phyloP scores from a whole-genome alignment of 2,797 vertebrate genomes.

The Neomorphus geoffroyi region DNA sequence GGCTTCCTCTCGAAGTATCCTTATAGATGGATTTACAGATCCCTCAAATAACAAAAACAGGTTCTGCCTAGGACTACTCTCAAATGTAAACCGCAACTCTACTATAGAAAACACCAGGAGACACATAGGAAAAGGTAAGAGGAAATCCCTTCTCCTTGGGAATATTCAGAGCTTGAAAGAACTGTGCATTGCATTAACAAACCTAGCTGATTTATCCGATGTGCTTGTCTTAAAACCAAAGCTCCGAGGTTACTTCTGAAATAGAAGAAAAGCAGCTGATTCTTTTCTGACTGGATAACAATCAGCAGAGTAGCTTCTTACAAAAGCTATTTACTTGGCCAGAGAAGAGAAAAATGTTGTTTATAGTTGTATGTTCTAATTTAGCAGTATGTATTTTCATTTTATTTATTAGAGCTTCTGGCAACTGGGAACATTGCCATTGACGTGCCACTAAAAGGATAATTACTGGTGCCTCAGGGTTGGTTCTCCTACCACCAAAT shows the following conservation, averaged over 20 bases:
- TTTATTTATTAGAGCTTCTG: constrained; percentile 65
- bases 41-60: constrained; percentile 96
- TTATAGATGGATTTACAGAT: constrained; percentile 97
- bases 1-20: constrained; percentile 89
- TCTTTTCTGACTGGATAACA: constrained; percentile 17
- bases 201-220: background rate
- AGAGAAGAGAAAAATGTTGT: constrained; percentile 48
- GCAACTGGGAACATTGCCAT: constrained; percentile 62
- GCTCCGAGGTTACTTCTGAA: constrained; percentile 11
- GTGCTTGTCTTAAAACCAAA: background rate
- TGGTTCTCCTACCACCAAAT: constrained; percentile 50
- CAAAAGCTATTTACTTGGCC: constrained; percentile 36
- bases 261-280: constrained; percentile 17
- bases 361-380: constrained; percentile 56
- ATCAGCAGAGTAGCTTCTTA: constrained; percentile 32
- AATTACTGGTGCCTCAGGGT: constrained; percentile 59
- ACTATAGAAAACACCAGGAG: constrained; percentile 96
- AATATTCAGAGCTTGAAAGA: background rate
- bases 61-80: constrained; percentile 96
- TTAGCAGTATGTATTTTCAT: constrained; percentile 62
- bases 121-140: constrained; percentile 96
- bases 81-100: constrained; percentile 97
- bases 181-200: background rate
- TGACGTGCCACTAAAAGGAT: constrained; percentile 56
- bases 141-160: background rate